A percentile compares a stretch with the other conserved stretches of the same genome.
phyloP scores from a whole-genome alignment of 2,888 invertebrate species.

The Mythimna vitellina region DNA sequence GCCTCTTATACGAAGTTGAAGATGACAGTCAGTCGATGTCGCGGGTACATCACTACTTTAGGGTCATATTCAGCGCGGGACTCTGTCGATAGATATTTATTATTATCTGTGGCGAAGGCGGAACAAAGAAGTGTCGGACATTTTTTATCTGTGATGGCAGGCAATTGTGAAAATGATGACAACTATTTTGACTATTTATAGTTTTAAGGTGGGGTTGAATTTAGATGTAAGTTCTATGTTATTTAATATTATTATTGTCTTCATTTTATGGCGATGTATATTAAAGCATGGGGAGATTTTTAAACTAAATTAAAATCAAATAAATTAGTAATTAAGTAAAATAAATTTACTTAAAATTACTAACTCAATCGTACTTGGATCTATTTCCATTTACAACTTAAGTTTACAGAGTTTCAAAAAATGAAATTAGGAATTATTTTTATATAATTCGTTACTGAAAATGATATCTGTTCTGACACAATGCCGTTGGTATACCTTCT shows the following conservation, averaged over 20 bases:
- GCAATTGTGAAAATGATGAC: constrained; percentile 52
- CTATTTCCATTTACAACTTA: constrained; percentile 3
- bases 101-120: constrained; percentile 57
- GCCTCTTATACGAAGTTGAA: constrained; percentile 80
- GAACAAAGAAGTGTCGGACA: constrained; percentile 63
- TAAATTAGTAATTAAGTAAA: neutral
- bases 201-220: constrained; percentile 53
- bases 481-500: constrained; percentile 2
- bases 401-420: neutral
- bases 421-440: neutral
- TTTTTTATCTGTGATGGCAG: constrained; percentile 48
- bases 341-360: neutral
- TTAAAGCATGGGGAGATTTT: constrained; percentile 27
- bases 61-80: constrained; percentile 67
- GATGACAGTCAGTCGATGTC: constrained; percentile 78
- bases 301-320: constrained; percentile 4
- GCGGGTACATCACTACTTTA: constrained; percentile 75
- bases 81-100: constrained; percentile 64
- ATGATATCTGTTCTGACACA: constrained; percentile 1
- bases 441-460: neutral
- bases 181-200: constrained; percentile 41
- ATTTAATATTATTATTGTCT: constrained; percentile 68
- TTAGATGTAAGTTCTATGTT: constrained; percentile 53
- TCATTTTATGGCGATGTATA: constrained; percentile 61
- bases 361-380: constrained; percentile 13